phyloP scores from a whole-genome alignment of 2,113 vertebrate species.

The Elgaria multicarinata region DNA sequence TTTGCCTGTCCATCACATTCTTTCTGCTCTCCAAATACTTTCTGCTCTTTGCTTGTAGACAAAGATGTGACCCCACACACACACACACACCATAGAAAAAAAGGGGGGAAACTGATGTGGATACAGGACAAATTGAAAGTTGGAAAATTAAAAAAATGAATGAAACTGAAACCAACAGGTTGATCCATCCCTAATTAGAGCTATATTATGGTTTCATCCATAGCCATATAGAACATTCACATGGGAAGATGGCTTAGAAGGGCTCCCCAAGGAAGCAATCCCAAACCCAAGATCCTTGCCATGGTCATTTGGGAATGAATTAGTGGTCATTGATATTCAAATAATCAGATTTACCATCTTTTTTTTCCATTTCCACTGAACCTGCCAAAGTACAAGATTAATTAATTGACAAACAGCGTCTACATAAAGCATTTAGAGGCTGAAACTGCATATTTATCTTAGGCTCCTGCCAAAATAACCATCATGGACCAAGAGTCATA shows the following conservation, averaged over 20 bases:
- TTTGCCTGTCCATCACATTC: too few species aligned
- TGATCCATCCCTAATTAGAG: not conserved
- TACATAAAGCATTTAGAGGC: conserved; percentile 30
- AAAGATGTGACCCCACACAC: too few species aligned
- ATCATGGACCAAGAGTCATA: conserved; percentile 52
- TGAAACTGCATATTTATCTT: conserved; percentile 27
- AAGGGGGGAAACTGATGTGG: not conserved
- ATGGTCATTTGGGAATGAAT: not conserved
- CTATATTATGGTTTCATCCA: not conserved
- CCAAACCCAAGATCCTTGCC: not conserved
- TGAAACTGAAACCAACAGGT: not conserved
- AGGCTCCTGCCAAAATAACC: conserved; percentile 39
- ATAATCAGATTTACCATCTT: not conserved
- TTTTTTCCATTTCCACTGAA: conserved; percentile 8
- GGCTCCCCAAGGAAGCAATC: not conserved
- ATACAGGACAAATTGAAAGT: too few species aligned
- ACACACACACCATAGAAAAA: too few species aligned
- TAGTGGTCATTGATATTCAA: not conserved
- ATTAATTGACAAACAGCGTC: conserved; percentile 26
- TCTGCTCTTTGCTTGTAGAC: too few species aligned
- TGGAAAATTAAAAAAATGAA: not conserved
- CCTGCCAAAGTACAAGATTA: conserved; percentile 39
- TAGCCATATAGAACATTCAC: not conserved
- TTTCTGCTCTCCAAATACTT: too few species aligned
- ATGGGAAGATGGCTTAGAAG: not conserved